These are phyloP conservation scores for Anas bernieri DNA, from an alignment of 2,797 vertebrate genomes.

Conservation along the genomic window DNA sequence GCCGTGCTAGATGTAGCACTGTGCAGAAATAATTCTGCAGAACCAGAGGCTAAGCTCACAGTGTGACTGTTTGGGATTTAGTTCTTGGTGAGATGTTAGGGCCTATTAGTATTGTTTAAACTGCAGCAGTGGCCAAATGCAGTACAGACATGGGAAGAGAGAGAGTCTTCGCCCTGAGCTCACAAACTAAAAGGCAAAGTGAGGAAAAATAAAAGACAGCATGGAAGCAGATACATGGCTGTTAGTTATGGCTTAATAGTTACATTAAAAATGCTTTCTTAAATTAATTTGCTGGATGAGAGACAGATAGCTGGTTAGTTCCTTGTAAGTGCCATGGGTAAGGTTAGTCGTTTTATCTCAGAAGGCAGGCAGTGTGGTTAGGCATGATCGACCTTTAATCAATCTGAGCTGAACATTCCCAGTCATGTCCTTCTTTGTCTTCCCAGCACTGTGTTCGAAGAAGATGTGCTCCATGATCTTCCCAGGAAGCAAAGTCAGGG, in stretches of 20 bases:
- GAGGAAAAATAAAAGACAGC: neutral
- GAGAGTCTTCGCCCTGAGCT: neutral
- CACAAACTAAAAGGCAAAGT: neutral
- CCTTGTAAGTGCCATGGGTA: neutral
- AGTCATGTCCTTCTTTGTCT: neutral
- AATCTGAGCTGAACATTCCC: neutral
- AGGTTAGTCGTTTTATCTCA: neutral
- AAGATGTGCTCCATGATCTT: neutral
- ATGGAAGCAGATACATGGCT: neutral
- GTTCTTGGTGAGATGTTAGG: neutral
- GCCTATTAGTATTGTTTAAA: neutral
- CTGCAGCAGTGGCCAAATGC: neutral
- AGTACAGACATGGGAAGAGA: neutral
- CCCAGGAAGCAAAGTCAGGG: neutral
- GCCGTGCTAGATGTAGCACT: neutral
- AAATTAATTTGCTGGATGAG: neutral
- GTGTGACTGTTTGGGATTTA: neutral
- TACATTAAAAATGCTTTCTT: neutral
- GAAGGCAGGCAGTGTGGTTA: neutral
- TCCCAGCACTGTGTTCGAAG: neutral
- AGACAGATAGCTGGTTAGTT: neutral
- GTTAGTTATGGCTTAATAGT: neutral
- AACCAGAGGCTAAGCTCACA: neutral
- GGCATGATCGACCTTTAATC: neutral
- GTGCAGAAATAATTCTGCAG: neutral